These are phyloP conservation scores for Chironomus striatipennis DNA, from an alignment of 1,140 invertebrate species.

Conservation along the genomic window DNA sequence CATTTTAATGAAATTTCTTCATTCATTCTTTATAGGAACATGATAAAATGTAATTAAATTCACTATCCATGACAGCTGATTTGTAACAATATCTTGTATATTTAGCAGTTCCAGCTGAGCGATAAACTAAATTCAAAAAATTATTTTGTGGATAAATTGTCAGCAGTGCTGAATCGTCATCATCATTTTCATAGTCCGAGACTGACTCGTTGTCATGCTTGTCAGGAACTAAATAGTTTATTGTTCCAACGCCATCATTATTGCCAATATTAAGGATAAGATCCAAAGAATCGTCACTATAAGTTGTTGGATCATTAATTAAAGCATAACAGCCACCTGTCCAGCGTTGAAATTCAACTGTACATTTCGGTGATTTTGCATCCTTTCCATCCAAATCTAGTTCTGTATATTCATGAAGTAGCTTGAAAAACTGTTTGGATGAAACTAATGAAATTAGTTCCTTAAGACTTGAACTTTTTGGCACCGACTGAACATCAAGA, in stretches of 20 bases:
- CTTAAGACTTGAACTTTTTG: slow-evolving; percentile 37
- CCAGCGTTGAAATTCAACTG: slow-evolving; percentile 59
- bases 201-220: slow-evolving; percentile 33
- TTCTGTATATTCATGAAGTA: slow-evolving; percentile 56
- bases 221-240: slow-evolving; percentile 44
- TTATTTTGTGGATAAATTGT: slow-evolving; percentile 51
- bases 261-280: slow-evolving; percentile 48
- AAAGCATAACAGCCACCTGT: slow-evolving; percentile 51
- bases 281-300: slow-evolving; percentile 46
- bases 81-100: slow-evolving; percentile 52
- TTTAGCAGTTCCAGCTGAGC: slow-evolving; percentile 49
- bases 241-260: slow-evolving; percentile 39
- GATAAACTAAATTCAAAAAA: slow-evolving; percentile 58
- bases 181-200: slow-evolving; percentile 26
- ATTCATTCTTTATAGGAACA: slow-evolving; percentile 38
- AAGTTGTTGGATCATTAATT: slow-evolving; percentile 36
- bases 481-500: slow-evolving; percentile 41
- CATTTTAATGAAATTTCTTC: background rate
- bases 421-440: slow-evolving; percentile 45
- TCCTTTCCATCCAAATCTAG: slow-evolving; percentile 44
- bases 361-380: slow-evolving; percentile 40
- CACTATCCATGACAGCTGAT: slow-evolving; percentile 34
- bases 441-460: slow-evolving; percentile 45
- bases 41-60: slow-evolving; percentile 37
- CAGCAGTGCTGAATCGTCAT: slow-evolving; percentile 35